Evolutionary conservation across 2,888 invertebrate species (phyloP), one percentile per base, ranked within the genome.

Genomic region (Epinotia bilunana): DNA sequence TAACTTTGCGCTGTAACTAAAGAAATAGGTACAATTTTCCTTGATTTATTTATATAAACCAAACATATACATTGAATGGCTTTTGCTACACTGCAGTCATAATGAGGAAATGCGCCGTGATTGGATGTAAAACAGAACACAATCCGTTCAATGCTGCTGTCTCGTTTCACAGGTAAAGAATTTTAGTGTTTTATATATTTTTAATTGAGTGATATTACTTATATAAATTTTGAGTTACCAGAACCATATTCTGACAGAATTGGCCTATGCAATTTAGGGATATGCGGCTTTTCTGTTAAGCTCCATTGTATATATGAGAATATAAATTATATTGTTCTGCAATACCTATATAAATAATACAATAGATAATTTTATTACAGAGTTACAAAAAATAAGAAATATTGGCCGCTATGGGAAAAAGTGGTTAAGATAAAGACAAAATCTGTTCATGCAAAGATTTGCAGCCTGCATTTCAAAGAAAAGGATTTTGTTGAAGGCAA

Each of bases 71-170:
- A 12, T 12, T 12, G 13, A 39, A 39, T 9, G 9, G 7, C 9
- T 5, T 33, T 33, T 33, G 7, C 33, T 9, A 39, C 3, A 12
- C 33, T 58, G 43, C 12, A n/a, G 55, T 76, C 18, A 80, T 80
- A 76, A 72, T 84, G 46, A 84, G 84, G 1, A 76, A 79, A 0
- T 86, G 86, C 65, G 20, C 76, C 58, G 76, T 84, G 33, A 18
- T 57, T 39, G 68, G 73, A 2, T 73, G 73, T 55, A 61, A 62
- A 46, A 69, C 73, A 18, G 20, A 18, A 20, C 62, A 57, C 62
- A 73, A 46, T 57, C 68, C 68, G 0, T 46, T 57, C 18, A 62
- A 57, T 20, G 18, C 28, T 46, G 12, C 1, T 33, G 28, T 74
- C 20, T 63, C 69, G 5, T 74, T 74, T 58, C 69, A 69, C 23